phyloP scores from a whole-genome alignment of 2,888 invertebrate species.

The Baccha elongata region DNA sequence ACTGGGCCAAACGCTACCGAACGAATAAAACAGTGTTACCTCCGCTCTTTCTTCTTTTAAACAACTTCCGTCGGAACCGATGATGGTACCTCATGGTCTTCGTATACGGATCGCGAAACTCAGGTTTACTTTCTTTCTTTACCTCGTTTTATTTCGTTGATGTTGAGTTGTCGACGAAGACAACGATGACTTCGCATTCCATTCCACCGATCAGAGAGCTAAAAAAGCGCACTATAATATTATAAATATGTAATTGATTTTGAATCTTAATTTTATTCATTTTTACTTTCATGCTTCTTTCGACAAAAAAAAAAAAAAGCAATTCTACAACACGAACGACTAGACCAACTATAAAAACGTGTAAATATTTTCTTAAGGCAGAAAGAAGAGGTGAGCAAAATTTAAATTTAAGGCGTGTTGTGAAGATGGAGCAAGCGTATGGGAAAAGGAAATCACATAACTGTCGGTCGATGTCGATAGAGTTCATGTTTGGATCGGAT shows the following conservation, averaged over 20 bases:
- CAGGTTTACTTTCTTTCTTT: constrained; percentile 65
- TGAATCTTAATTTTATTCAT: constrained; percentile 38
- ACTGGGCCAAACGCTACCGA: constrained; percentile 56
- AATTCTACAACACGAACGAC: constrained; percentile 23
- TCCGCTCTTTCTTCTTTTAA: constrained; percentile 29
- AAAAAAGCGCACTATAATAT: constrained; percentile 1
- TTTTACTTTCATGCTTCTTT: constrained; percentile 66
- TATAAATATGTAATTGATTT: constrained; percentile 31
- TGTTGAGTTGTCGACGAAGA: neutral
- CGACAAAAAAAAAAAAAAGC: neutral
- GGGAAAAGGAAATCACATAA: constrained; percentile 66
- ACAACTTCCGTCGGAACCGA: constrained; percentile 43
- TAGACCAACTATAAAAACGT: constrained; percentile 26
- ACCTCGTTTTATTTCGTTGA: neutral
- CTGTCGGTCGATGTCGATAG: constrained; percentile 52
- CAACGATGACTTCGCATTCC: constrained; percentile 36
- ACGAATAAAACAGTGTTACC: constrained; percentile 42
- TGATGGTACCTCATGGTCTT: neutral
- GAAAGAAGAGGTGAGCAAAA: constrained; percentile 29
- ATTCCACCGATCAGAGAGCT: constrained; percentile 8
- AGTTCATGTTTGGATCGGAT: constrained; percentile 59
- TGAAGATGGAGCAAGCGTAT: neutral
- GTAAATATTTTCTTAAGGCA: constrained; percentile 48
- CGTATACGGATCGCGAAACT: neutral
- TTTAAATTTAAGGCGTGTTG: constrained; percentile 31